Evolutionary conservation across 2,888 invertebrate genomes (phyloP).

Genomic region (Abrostola tripartita): DNA sequence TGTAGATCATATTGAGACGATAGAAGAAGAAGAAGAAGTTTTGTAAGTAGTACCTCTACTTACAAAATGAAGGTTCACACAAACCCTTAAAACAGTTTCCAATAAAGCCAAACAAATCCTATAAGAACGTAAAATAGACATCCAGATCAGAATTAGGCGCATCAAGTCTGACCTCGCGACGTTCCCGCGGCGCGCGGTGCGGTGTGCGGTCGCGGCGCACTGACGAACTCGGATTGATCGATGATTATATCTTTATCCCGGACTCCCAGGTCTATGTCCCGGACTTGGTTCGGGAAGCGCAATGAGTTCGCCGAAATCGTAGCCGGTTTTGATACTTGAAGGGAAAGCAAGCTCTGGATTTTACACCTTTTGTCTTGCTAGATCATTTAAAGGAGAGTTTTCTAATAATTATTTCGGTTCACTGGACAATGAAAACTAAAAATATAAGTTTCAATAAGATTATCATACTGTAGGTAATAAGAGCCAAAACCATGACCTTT

Average conservation of each 20-base stretch:
- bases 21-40: not conserved
- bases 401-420: too few relatives aligned
- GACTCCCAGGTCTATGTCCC: constrained; percentile 55
- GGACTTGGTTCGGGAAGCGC: constrained; percentile 32
- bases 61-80: too few relatives aligned
- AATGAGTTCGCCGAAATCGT: constrained; percentile 7
- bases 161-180: constrained; percentile 59
- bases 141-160: constrained; percentile 36
- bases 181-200: constrained; percentile 60
- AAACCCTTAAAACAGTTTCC: too few relatives aligned
- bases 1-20: too few relatives aligned
- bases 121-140: constrained; percentile 3
- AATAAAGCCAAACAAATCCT: not conserved
- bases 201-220: constrained; percentile 78
- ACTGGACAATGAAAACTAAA: too few relatives aligned
- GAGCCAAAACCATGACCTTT: too few relatives aligned
- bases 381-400: too few relatives aligned
- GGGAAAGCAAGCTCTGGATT: not conserved
- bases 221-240: constrained; percentile 81
- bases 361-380: too few relatives aligned
- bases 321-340: constrained; percentile 46
- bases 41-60: too few relatives aligned
- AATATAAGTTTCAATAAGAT: too few relatives aligned
- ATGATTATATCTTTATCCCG: constrained; percentile 82
- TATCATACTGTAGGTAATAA: too few relatives aligned